phyloP scores from a whole-genome alignment of 2,113 vertebrate species.

The Nestor notabilis region DNA sequence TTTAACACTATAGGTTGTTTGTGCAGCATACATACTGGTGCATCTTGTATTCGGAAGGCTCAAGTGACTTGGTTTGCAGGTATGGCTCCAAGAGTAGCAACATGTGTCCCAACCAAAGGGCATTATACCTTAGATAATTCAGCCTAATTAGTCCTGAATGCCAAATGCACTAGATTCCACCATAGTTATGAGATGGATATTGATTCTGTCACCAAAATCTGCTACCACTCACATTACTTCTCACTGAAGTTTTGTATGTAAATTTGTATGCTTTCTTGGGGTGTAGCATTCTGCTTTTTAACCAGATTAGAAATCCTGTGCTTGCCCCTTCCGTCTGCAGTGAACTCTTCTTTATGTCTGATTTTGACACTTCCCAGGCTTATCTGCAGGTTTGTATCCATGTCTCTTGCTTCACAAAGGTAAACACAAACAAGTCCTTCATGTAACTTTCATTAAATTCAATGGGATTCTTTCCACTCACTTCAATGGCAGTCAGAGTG shows the following conservation, averaged over 20 bases:
- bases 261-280: neutral
- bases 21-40: neutral
- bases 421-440: neutral
- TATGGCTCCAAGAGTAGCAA: rapidly evolving
- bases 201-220: neutral
- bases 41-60: neutral
- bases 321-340: neutral
- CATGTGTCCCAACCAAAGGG: neutral
- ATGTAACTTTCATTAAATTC: neutral
- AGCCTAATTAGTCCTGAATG: neutral
- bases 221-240: neutral
- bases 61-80: neutral
- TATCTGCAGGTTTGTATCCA: neutral
- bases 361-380: neutral
- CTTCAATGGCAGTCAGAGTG: neutral
- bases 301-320: neutral
- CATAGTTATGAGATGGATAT: neutral
- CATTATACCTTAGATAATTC: neutral
- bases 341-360: neutral
- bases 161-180: neutral
- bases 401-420: neutral
- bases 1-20: neutral
- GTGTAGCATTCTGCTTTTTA: neutral
- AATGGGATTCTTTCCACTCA: neutral
- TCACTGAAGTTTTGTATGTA: neutral